phyloP scores from a whole-genome alignment of 2,797 vertebrate species.

The Benthosema pterotum region DNA sequence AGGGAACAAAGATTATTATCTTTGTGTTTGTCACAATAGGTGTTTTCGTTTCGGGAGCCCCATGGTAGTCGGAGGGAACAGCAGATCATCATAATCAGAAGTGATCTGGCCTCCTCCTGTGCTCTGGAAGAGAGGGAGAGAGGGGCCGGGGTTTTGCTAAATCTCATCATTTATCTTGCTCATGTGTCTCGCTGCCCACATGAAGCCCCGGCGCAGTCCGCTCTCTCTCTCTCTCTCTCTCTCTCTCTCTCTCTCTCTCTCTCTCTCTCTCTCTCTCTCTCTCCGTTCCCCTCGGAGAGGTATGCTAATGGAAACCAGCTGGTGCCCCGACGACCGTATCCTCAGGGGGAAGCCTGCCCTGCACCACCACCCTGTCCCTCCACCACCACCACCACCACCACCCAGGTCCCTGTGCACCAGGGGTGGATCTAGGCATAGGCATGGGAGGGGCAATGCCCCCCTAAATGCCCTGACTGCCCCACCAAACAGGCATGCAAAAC shows the following conservation, averaged over 20 bases:
- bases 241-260: too few relatives aligned
- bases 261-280: too few relatives aligned
- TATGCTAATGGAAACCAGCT: slow-evolving; percentile 83
- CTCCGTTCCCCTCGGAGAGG: slow-evolving; percentile 61
- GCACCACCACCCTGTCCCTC: slow-evolving; percentile 26
- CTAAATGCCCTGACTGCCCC: too few relatives aligned
- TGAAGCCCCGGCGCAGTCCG: too few relatives aligned
- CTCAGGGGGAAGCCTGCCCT: slow-evolving; percentile 36
- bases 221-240: too few relatives aligned
- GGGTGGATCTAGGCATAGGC: too few relatives aligned
- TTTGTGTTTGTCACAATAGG: slow-evolving; percentile 30
- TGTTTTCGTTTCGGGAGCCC: slow-evolving; percentile 45
- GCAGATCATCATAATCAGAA: slow-evolving; percentile 62
- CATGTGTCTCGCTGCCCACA: slow-evolving; percentile 64
- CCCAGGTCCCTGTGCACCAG: slow-evolving; percentile 30
- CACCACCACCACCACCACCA: slow-evolving; percentile 16
- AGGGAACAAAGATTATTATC: slow-evolving; percentile 35
- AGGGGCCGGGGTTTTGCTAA: slow-evolving; percentile 40
- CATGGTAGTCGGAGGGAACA: slow-evolving; percentile 20
- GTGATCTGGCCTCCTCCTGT: slow-evolving; percentile 43
- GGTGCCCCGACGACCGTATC: slow-evolving; percentile 67
- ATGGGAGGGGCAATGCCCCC: too few relatives aligned
- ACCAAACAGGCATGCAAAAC: too few relatives aligned
- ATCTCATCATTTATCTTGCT: slow-evolving; percentile 72
- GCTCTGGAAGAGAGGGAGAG: slow-evolving; percentile 36